Conservation (phyloP, 2,888 invertebrate species). For the Epirrhoe alternata region DNA sequence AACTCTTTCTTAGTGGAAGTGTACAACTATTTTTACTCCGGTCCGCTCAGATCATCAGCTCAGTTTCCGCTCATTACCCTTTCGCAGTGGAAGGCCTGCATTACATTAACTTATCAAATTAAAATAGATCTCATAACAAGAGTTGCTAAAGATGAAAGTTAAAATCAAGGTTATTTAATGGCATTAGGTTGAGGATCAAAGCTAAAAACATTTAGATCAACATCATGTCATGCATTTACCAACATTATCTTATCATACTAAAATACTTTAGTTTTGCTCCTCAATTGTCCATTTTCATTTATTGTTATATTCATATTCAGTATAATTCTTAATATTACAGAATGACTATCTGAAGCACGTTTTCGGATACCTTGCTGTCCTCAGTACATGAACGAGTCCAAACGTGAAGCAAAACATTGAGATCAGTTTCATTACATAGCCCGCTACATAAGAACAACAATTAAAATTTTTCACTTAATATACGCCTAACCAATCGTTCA, state of each 20-base stretch:
- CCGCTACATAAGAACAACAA: conserved; percentile 27
- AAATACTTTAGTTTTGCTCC: conserved; percentile 74
- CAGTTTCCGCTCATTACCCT: too few relatives aligned
- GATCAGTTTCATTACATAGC: conserved; percentile 33
- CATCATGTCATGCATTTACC: conserved; percentile 52
- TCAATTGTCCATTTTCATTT: conserved; percentile 68
- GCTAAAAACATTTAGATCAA: conserved; percentile 65
- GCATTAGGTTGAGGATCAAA: conserved; percentile 76
- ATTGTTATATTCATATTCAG: conserved; percentile 62
- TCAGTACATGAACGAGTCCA: conserved; percentile 6
- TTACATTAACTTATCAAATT: background rate
- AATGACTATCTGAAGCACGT: conserved; percentile 60
- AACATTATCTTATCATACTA: conserved; percentile 53
- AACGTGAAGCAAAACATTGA: conserved; percentile 32
- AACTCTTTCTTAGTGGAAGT: too few relatives aligned
- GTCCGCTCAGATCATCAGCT: too few relatives aligned
- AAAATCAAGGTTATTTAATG: conserved; percentile 46
- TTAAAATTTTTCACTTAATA: conserved; percentile 18
- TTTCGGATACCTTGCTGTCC: conserved; percentile 51
- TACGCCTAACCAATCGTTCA: conserved; percentile 8
- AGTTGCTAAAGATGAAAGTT: conserved; percentile 7
- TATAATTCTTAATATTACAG: conserved; percentile 60
- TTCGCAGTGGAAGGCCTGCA: too few relatives aligned
- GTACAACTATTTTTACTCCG: too few relatives aligned
- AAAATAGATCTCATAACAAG: background rate